These are phyloP conservation scores for Ornithorhynchus anatinus DNA, from an alignment of 2,113 vertebrate genomes.

Conservation along the genomic window DNA sequence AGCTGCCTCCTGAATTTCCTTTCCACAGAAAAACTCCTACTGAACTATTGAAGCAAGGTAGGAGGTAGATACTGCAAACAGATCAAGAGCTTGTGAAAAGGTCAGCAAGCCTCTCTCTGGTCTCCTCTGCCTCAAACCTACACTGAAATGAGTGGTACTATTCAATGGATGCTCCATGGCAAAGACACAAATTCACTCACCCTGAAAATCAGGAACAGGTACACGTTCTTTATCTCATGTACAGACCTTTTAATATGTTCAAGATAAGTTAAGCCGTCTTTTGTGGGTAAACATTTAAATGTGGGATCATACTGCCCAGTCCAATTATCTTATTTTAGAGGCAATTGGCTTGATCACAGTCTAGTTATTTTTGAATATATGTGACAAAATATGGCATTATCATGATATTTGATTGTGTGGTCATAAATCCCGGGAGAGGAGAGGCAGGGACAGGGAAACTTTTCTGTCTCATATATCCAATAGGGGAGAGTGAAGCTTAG, in stretches of 20 bases:
- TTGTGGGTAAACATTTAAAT: background rate
- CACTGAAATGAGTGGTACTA: conserved; percentile 2
- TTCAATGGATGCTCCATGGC: background rate
- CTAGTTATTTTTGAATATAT: background rate
- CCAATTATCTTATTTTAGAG: background rate
- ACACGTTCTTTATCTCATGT: background rate
- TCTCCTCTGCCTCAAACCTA: conserved; percentile 42
- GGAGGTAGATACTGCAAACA: conserved; percentile 26
- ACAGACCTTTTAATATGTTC: background rate
- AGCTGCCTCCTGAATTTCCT: conserved; percentile 5
- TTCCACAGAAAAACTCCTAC: conserved; percentile 48
- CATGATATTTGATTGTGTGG: too few relatives aligned
- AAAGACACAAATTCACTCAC: background rate
- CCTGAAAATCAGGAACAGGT: background rate
- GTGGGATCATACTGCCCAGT: background rate
- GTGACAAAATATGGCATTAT: background rate
- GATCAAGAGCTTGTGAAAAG: conserved; percentile 45
- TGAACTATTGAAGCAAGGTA: conserved; percentile 47
- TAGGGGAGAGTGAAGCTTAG: too few relatives aligned
- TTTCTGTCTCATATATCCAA: too few relatives aligned
- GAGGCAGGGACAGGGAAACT: too few relatives aligned
- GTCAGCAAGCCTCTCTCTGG: conserved; percentile 46
- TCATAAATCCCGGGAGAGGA: too few relatives aligned
- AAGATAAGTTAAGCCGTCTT: background rate
- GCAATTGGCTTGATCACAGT: background rate